A percentile compares a stretch with the other conserved stretches of the same genome.
These are phyloP conservation scores for Philereme vetulata DNA, from an alignment of 2,888 invertebrate species.

Conservation along the genomic window DNA sequence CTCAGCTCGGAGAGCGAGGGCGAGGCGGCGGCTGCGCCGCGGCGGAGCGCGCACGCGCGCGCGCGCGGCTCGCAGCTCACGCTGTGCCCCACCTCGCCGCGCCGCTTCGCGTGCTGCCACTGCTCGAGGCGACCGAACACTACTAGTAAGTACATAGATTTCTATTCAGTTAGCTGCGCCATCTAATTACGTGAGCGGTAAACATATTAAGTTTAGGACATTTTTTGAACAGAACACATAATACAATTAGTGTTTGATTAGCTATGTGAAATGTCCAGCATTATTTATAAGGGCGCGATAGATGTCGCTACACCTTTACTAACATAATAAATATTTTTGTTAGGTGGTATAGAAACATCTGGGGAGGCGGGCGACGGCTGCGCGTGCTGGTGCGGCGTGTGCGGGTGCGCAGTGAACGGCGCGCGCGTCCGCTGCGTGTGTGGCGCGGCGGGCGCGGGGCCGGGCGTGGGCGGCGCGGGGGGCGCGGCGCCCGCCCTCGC, in stretches of 20 bases:
- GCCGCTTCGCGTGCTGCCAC: constrained; percentile 53
- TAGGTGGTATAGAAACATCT: constrained; percentile 57
- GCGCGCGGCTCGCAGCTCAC: constrained; percentile 66
- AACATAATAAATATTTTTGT: neutral
- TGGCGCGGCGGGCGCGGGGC: constrained; percentile 47
- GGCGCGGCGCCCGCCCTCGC: constrained; percentile 54
- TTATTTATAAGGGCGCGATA: too few relatives aligned
- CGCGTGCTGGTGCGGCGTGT: constrained; percentile 49
- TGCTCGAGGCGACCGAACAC: constrained; percentile 43
- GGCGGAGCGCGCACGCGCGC: constrained; percentile 37
- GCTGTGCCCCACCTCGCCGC: constrained; percentile 72
- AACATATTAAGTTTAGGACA: too few relatives aligned
- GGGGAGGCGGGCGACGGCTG: constrained; percentile 49
- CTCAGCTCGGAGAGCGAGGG: constrained; percentile 70
- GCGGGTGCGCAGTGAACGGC: constrained; percentile 43
- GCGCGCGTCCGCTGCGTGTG: constrained; percentile 48
- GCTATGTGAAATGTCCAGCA: too few relatives aligned
- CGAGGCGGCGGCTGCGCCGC: constrained; percentile 50
- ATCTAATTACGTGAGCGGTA: too few relatives aligned
- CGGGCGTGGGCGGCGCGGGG: constrained; percentile 26
- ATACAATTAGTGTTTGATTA: neutral
- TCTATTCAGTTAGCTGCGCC: too few relatives aligned
- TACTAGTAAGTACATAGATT: constrained; percentile 24
- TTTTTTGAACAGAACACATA: too few relatives aligned
- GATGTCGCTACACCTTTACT: too few relatives aligned